Evolutionary conservation across 2,888 invertebrate genomes (phyloP).

Genomic region (Oxytorus armatus): DNA sequence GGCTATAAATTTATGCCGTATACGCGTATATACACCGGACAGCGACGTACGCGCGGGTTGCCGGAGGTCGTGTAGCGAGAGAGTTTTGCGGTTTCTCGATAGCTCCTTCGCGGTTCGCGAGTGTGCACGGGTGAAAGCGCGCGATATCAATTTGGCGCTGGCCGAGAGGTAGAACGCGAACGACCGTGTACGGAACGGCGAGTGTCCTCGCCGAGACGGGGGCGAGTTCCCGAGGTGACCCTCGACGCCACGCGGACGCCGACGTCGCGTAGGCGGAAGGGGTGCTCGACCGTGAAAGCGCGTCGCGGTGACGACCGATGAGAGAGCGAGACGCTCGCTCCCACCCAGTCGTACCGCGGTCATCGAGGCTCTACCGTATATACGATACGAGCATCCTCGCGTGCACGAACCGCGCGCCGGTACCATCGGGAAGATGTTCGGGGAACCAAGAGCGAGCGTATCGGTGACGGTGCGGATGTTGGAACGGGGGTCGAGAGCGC

Average conservation of each 20-base stretch:
- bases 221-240: constrained; percentile 30
- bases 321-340: constrained; percentile 44
- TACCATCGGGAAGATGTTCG: constrained; percentile 10
- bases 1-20: too few species aligned
- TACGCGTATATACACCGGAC: too few species aligned
- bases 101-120: neutral
- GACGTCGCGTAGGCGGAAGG: constrained; percentile 41
- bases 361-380: neutral
- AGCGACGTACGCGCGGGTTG: too few species aligned
- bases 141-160: constrained; percentile 55
- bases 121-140: constrained; percentile 39
- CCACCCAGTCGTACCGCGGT: neutral
- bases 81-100: neutral
- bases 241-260: constrained; percentile 50
- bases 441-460: neutral
- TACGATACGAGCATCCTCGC: neutral
- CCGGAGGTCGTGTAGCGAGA: neutral
- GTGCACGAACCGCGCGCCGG: too few species aligned
- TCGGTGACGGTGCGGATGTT: neutral
- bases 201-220: too few species aligned
- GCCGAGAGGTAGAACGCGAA: constrained; percentile 31
- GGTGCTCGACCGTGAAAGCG: constrained; percentile 23
- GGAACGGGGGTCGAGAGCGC: constrained; percentile 21
- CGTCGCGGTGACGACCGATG: constrained; percentile 50
- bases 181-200: neutral